Base-by-base conservation (phyloP, 1,140 invertebrate species). In the Heterodera schachtii region DNA sequence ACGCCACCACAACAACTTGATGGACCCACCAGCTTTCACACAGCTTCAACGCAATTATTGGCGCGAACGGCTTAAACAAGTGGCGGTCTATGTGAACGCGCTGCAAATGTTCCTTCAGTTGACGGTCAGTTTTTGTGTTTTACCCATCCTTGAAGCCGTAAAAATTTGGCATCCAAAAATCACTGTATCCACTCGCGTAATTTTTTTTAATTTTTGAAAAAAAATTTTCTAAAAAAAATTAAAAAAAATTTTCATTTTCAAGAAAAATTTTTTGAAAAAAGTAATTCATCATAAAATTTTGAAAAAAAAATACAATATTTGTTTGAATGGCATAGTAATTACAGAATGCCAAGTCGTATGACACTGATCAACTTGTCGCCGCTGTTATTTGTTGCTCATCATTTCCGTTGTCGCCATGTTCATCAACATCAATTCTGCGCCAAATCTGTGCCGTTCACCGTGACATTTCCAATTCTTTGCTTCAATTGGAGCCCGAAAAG, bases 121-220 rank as follows among this genome's bases (percentile, higher is more conserved):
- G 13, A 78, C 76, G 76, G 76, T 78, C 60, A 11, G 47, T 69
- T 78, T 19, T 47, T 52, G 49, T 52, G 49, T 52, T 49, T 49
- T 11, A 6, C 49, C 6, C 0, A 52, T 52, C 2, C 2, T 52
- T 11, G 6, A 52, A 8, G 6, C 49, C 11, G 49, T 2, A 11
- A 31, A 31, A 31, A 31, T 1, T 31, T 31, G 31, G 31, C 31
- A 31, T 31, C 31, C 31, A 1, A 31, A 31, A 31, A 31, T 31
- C 31, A 31, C 31, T 31, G 31, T 31, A 1, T 31, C 31, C 31
- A n/a, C 31, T 1, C 31, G 31, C 31, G 31, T 31, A n/a, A 21
- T 64, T 64, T 78, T 78, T 13, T 31, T 43, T 0, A 31, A 31
- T 70, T 57, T 64, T 69, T 69, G 6, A 71, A 60, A 60, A 2